These are phyloP conservation scores for Saguinus midas DNA, from an alignment of 2,113 vertebrate species.

Conservation along the genomic window DNA sequence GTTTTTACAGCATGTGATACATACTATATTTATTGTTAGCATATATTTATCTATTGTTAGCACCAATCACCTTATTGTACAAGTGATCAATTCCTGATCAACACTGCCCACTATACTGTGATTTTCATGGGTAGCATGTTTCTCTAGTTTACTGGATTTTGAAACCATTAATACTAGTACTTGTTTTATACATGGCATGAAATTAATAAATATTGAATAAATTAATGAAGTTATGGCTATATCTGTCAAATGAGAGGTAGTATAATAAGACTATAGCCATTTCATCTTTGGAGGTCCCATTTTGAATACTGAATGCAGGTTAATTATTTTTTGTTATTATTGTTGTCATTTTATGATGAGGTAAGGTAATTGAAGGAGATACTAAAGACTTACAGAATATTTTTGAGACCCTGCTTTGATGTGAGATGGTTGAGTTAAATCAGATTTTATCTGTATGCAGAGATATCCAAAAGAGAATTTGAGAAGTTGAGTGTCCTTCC, in stretches of 20 bases:
- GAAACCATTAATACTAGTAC: background rate
- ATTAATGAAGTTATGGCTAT: background rate
- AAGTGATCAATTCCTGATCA: background rate
- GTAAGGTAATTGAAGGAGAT: background rate
- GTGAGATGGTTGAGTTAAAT: background rate
- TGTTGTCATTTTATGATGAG: background rate
- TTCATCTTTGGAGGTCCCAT: background rate
- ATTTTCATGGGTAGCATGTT: background rate
- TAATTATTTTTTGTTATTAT: background rate
- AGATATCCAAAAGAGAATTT: background rate
- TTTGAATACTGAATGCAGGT: background rate
- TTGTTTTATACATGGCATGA: background rate
- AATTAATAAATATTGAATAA: background rate
- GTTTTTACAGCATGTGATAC: background rate
- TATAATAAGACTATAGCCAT: background rate
- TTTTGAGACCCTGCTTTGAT: background rate
- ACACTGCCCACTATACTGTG: background rate
- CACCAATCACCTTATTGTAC: background rate
- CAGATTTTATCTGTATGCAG: background rate
- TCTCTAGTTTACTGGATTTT: background rate
- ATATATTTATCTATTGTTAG: background rate
- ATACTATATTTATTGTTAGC: no score
- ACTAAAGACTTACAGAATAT: background rate
- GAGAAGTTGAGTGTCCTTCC: background rate
- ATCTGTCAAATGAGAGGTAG: background rate